phyloP scores from a whole-genome alignment of 2,888 invertebrate species.

The Plusia festucae region DNA sequence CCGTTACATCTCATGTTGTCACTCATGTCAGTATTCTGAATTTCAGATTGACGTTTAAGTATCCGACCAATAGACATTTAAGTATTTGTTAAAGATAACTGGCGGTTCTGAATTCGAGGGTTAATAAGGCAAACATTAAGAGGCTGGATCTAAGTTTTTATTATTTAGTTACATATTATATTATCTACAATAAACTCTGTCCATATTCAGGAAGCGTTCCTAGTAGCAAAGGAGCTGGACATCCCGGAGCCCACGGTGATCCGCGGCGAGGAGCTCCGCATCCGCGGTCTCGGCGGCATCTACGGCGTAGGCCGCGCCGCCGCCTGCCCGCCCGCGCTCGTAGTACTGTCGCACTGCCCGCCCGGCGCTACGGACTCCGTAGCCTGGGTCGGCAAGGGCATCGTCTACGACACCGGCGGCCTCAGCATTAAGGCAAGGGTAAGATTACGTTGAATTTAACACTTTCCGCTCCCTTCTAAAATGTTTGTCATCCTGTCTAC shows the following conservation, averaged over 20 bases:
- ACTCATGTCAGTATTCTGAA: too few species aligned
- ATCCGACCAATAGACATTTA: too few species aligned
- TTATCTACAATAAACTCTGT: background rate
- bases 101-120: too few species aligned
- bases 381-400: conserved; percentile 98
- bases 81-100: too few species aligned
- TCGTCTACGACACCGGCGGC: conserved; percentile 98
- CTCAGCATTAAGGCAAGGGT: conserved; percentile 97
- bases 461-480: too few species aligned
- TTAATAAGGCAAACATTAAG: too few species aligned
- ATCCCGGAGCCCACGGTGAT: conserved; percentile 92
- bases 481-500: too few species aligned
- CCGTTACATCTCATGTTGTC: too few species aligned
- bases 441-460: too few species aligned
- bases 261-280: conserved; percentile 93
- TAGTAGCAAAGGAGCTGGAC: conserved; percentile 91
- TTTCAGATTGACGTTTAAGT: too few species aligned
- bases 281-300: conserved; percentile 95
- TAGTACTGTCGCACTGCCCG: conserved; percentile 91
- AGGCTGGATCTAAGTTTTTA: too few species aligned
- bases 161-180: too few species aligned
- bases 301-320: conserved; percentile 95
- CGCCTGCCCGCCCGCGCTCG: conserved; percentile 86
- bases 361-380: conserved; percentile 90
- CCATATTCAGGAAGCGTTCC: conserved; percentile 90